Percentiles rank a stretch among this genome's conserved stretches.
phyloP scores from a whole-genome alignment of 2,113 vertebrate species.

The Procapra przewalskii region DNA sequence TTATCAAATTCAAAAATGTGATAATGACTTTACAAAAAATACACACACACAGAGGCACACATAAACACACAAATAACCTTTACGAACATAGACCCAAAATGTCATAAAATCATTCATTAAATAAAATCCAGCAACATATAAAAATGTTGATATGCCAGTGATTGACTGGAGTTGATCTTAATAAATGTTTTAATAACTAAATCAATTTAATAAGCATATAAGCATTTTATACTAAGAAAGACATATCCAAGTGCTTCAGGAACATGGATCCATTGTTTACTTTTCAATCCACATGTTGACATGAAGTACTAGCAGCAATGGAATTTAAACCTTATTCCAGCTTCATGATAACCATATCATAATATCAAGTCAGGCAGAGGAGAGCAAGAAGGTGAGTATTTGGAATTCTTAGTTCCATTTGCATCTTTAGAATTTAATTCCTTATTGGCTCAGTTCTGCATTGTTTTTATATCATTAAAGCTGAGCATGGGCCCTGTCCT shows the following conservation, averaged over 20 bases:
- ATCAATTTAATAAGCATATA: not conserved
- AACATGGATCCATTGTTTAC: not conserved
- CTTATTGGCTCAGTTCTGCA: not conserved
- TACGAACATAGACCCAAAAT: not conserved
- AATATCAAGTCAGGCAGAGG: not conserved
- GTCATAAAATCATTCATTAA: not conserved
- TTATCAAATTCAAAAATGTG: not conserved
- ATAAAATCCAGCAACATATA: not conserved
- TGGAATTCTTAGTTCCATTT: not conserved
- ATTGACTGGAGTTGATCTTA: not conserved
- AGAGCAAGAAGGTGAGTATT: not conserved
- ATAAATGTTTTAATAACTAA: not conserved
- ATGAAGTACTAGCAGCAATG: not conserved
- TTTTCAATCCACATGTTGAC: not conserved
- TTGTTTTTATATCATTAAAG: not conserved
- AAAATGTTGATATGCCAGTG: not conserved
- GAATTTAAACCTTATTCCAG: not conserved
- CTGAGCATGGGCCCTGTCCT: not conserved
- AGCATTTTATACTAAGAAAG: not conserved
- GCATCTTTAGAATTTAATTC: not conserved
- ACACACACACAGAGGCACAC: not conserved
- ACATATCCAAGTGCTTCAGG: not conserved
- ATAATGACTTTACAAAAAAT: not conserved
- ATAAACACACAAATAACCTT: not conserved
- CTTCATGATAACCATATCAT: not conserved